phyloP scores from a whole-genome alignment of 2,888 invertebrate genomes.

The Molanna angustata region DNA sequence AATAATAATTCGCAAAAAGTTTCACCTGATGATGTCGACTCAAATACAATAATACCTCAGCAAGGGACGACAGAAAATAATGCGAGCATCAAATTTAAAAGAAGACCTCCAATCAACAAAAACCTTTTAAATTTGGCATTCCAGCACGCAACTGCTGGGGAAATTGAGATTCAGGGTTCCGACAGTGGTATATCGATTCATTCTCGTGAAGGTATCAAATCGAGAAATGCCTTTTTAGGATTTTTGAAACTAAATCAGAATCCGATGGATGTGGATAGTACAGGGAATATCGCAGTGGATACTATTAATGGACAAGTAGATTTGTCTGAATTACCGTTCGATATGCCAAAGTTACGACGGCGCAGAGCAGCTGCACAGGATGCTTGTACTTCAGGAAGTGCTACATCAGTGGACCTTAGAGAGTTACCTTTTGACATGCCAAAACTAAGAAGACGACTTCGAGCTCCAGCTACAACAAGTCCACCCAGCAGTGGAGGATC shows the following conservation, averaged over 20 bases:
- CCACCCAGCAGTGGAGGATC: conserved; percentile 72
- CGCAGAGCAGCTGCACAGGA: conserved; percentile 63
- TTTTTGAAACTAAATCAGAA: conserved; percentile 56
- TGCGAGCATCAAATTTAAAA: conserved; percentile 58
- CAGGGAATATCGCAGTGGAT: conserved; percentile 38
- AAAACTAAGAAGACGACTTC: conserved; percentile 73
- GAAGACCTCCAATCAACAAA: conserved; percentile 72
- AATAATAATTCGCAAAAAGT: conserved; percentile 76
- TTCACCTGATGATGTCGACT: conserved; percentile 63
- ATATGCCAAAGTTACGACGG: conserved; percentile 83
- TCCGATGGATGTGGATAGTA: conserved; percentile 49
- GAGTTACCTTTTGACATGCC: conserved; percentile 92
- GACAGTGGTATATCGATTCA: conserved; percentile 88
- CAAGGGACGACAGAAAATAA: conserved; percentile 46
- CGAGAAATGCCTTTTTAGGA: conserved; percentile 59
- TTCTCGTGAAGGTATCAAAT: conserved; percentile 76
- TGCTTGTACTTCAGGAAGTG: conserved; percentile 67
- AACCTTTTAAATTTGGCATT: conserved; percentile 68
- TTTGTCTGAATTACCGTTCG: conserved; percentile 78
- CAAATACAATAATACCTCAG: conserved; percentile 36
- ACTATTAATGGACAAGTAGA: conserved; percentile 57
- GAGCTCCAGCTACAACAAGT: conserved; percentile 60
- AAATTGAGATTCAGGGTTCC: conserved; percentile 78
- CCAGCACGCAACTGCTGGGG: conserved; percentile 61
- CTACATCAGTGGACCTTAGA: conserved; percentile 72